Base-by-base conservation (phyloP, 2,888 invertebrate genomes). In the Alcis repandata region DNA sequence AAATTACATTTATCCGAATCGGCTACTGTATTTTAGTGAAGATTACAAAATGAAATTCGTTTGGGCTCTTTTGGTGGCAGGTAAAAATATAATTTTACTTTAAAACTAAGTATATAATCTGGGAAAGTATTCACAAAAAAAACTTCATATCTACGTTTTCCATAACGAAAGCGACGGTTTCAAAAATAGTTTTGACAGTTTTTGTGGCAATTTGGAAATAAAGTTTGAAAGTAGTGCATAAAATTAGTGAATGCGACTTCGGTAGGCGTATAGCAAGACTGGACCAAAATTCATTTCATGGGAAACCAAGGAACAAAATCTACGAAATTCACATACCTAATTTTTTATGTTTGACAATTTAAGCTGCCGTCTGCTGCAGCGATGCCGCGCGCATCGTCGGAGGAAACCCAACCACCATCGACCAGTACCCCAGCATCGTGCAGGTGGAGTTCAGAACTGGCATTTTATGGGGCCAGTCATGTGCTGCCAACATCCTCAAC, bases 401-500 rank as follows among this genome's bases (percentile, higher is more conserved):
- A 2, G 65, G 71, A 0, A 11, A 33, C 0, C 68, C 67, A 0
- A 72, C 79, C 0, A 64, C 49, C n/a, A 75, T 79, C 36, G 69
- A 79, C 10, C 59, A 59, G 20, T 74, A 69, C 57, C 79, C 79
- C 57, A 84, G 85, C 62, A 78, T 79, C 59, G 84, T 90, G 59
- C 92, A 79, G 88, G 90, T 70, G 10, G 77, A 78, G 43, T 57
- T 54, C n/a, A 59, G 69, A 2, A 45, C 15, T 48, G 51, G 68
- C 49, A 11, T 63, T 10, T 0, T 72, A 19, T 88, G 87, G 87
- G 38, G 71, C 1, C 86, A 86, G 59, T 70, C 68, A 17, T 88
- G 87, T 60, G 85, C 72, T 1, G 87, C 75, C 32, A 82, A 43
- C 65, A 76, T 88, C 54, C 67, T 89, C 9, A 88, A 74, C 15